These are phyloP conservation scores for Forbesichthys agassizii DNA, from an alignment of 2,113 vertebrate genomes.

Conservation along the genomic window DNA sequence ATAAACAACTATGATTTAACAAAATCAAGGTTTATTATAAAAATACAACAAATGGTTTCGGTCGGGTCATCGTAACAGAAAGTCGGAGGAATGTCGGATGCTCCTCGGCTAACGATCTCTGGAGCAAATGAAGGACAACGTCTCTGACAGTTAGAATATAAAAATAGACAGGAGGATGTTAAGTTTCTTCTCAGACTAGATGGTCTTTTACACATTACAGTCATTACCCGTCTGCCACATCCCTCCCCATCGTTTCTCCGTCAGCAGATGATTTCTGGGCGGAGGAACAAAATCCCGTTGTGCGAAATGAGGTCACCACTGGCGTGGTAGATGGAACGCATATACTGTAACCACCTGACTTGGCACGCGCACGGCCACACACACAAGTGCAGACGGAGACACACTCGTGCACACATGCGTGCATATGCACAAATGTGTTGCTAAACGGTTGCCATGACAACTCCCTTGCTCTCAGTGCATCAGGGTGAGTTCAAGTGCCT, in stretches of 20 bases:
- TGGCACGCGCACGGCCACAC: slow-evolving; percentile 8
- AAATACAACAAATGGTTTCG: slow-evolving; percentile 35
- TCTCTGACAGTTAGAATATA: slow-evolving; percentile 37
- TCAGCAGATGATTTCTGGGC: slow-evolving; percentile 48
- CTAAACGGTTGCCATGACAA: slow-evolving; percentile 75
- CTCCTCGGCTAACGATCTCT: too few species aligned
- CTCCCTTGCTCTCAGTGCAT: slow-evolving; percentile 46
- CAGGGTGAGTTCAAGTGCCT: slow-evolving; percentile 21
- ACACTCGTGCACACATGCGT: neutral
- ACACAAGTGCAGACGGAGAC: slow-evolving; percentile 4
- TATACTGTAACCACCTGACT: slow-evolving; percentile 35
- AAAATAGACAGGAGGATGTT: slow-evolving; percentile 61
- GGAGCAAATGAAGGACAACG: slow-evolving; percentile 22
- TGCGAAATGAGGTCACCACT: slow-evolving; percentile 62
- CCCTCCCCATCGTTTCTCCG: slow-evolving; percentile 14
- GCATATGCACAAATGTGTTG: slow-evolving; percentile 58
- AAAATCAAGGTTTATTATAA: slow-evolving; percentile 61
- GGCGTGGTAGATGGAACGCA: slow-evolving; percentile 35
- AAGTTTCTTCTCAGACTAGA: slow-evolving; percentile 59
- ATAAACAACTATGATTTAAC: neutral
- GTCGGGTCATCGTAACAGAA: slow-evolving; percentile 19
- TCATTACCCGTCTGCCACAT: slow-evolving; percentile 49
- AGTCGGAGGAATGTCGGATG: slow-evolving; percentile 6
- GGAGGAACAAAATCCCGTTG: slow-evolving; percentile 44
- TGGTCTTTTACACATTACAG: slow-evolving; percentile 57